Conservation (phyloP, 1,140 invertebrate species). For the Chlorops oryzae region DNA sequence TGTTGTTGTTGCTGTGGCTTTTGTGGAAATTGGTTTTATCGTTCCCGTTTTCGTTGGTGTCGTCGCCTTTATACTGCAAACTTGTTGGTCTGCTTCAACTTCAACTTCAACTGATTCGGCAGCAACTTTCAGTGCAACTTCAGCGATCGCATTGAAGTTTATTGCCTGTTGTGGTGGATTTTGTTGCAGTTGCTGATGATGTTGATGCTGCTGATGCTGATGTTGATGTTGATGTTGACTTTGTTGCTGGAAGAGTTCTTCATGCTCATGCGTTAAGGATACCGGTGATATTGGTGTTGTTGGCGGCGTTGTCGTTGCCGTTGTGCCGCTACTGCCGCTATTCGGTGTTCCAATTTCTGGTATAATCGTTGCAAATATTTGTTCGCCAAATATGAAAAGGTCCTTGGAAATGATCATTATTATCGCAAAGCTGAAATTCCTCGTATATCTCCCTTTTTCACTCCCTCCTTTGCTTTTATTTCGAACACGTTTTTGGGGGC, state of each 20-base stretch:
- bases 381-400: constrained; percentile 47
- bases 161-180: constrained; percentile 19
- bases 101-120: constrained; percentile 3
- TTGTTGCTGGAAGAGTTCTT: too few species aligned
- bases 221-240: not conserved
- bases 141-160: constrained; percentile 16
- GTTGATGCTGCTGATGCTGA: constrained; percentile 5
- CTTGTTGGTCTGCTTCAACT: constrained; percentile 15
- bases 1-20: constrained; percentile 1
- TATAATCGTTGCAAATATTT: constrained; percentile 47
- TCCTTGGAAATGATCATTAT: constrained; percentile 48
- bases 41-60: constrained; percentile 12
- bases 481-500: too few species aligned
- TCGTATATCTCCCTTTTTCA: too few species aligned
- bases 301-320: constrained; percentile 23
- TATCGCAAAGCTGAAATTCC: too few species aligned
- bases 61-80: constrained; percentile 13
- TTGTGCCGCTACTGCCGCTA: constrained; percentile 23
- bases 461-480: too few species aligned
- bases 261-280: constrained; percentile 16
- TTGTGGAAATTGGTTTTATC: not conserved
- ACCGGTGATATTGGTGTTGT: constrained; percentile 6
- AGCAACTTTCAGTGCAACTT: constrained; percentile 17
- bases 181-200: constrained; percentile 11
- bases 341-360: constrained; percentile 35